These are phyloP conservation scores for Carterocephalus palaemon DNA, from an alignment of 2,888 invertebrate species.

Conservation along the genomic window DNA sequence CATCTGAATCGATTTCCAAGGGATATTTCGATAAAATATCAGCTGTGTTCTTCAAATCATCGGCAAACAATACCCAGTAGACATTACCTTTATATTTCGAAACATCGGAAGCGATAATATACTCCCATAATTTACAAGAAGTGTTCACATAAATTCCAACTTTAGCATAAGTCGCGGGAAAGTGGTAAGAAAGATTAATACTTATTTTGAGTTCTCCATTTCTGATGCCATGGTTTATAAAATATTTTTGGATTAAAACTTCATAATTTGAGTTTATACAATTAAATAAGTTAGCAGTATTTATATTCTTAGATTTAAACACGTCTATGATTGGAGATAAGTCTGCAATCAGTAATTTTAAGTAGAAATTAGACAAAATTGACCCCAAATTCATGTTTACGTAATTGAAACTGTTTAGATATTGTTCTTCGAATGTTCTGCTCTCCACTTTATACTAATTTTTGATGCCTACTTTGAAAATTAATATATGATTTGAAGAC, in stretches of 20 bases:
- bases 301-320: constrained; percentile 51
- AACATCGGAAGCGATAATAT: constrained; percentile 34
- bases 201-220: constrained; percentile 31
- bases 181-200: constrained; percentile 26
- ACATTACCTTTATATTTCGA: constrained; percentile 43
- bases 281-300: constrained; percentile 45
- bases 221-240: constrained; percentile 40
- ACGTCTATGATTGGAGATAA: constrained; percentile 44
- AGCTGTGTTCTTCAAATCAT: constrained; percentile 39
- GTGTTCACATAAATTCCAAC: constrained; percentile 52
- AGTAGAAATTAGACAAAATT: background rate
- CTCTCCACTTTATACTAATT: no score
- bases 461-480: no score
- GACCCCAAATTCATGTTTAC: constrained; percentile 32
- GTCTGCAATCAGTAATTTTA: constrained; percentile 12
- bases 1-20: constrained; percentile 69
- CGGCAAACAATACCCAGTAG: constrained; percentile 58
- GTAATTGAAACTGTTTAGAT: background rate
- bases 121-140: constrained; percentile 50
- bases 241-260: constrained; percentile 41
- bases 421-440: no score
- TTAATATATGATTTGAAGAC: no score
- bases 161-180: constrained; percentile 36
- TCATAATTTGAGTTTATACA: constrained; percentile 40
- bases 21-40: constrained; percentile 50